Conservation (phyloP, 2,797 vertebrate species). For the Coilia nasus region DNA sequence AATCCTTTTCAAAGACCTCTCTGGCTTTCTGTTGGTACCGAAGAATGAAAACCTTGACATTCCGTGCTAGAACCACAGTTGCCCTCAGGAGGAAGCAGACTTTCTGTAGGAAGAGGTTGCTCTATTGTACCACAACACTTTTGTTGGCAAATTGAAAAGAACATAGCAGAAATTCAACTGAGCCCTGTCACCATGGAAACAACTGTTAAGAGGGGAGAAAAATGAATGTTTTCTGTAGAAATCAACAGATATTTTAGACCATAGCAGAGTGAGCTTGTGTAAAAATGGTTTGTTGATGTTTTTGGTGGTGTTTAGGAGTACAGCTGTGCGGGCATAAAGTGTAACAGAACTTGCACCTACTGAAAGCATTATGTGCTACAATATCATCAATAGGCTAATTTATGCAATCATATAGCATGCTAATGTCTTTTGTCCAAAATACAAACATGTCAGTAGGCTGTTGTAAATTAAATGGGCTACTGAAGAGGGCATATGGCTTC, state of each 20-base stretch:
- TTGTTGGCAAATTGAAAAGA: slow-evolving; percentile 77
- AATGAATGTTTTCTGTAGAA: slow-evolving; percentile 62
- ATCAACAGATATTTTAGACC: slow-evolving; percentile 66
- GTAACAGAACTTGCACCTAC: slow-evolving; percentile 16
- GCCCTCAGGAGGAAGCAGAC: slow-evolving; percentile 52
- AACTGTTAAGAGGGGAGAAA: slow-evolving; percentile 64
- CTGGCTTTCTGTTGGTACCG: not conserved
- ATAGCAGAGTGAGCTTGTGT: slow-evolving; percentile 41
- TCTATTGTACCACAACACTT: slow-evolving; percentile 77
- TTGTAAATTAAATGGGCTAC: no score
- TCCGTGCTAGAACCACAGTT: slow-evolving; percentile 45
- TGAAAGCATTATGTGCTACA: slow-evolving; percentile 4
- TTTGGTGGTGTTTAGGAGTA: not conserved
- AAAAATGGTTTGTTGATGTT: slow-evolving; percentile 38
- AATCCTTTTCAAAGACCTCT: not conserved
- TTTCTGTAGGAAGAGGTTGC: slow-evolving; percentile 72
- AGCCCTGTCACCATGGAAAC: slow-evolving; percentile 82
- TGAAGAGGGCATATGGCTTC: no score
- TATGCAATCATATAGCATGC: not conserved
- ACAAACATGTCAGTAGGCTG: no score
- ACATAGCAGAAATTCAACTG: slow-evolving; percentile 73
- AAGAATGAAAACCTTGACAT: slow-evolving; percentile 45
- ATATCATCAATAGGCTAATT: not conserved
- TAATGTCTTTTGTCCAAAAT: not conserved
- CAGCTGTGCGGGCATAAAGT: not conserved